phyloP scores from a whole-genome alignment of 2,113 vertebrate genomes.

The Hydropotes inermis region DNA sequence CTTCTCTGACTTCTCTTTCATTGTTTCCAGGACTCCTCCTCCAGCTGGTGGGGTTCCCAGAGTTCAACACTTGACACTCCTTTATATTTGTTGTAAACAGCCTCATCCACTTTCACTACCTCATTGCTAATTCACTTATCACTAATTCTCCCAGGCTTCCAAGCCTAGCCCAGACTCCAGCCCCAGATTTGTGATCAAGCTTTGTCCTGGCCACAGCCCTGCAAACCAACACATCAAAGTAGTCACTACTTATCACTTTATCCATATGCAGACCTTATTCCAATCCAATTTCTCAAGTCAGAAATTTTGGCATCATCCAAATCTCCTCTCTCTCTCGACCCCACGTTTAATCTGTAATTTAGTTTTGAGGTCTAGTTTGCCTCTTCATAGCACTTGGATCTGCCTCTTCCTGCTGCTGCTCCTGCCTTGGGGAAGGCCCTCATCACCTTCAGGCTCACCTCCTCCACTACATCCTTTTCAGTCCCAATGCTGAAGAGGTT shows the following conservation, averaged over 20 bases:
- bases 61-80: background rate
- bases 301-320: background rate
- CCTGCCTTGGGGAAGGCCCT: background rate
- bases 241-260: background rate
- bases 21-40: background rate
- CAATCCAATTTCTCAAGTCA: background rate
- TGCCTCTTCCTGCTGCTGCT: background rate
- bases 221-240: background rate
- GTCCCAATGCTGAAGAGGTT: background rate
- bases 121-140: background rate
- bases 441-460: background rate
- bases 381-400: background rate
- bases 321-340: background rate
- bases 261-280: accelerated
- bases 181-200: background rate
- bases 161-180: background rate
- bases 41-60: no score
- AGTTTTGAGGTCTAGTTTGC: background rate
- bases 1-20: background rate
- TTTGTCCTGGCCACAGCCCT: background rate
- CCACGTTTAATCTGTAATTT: background rate
- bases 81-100: background rate
- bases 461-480: background rate
- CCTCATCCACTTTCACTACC: background rate
- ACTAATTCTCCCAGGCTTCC: background rate